A percentile compares a stretch with the other conserved stretches of the same genome.
phyloP scores from a whole-genome alignment of 2,797 vertebrate species.

The Argya squamiceps region DNA sequence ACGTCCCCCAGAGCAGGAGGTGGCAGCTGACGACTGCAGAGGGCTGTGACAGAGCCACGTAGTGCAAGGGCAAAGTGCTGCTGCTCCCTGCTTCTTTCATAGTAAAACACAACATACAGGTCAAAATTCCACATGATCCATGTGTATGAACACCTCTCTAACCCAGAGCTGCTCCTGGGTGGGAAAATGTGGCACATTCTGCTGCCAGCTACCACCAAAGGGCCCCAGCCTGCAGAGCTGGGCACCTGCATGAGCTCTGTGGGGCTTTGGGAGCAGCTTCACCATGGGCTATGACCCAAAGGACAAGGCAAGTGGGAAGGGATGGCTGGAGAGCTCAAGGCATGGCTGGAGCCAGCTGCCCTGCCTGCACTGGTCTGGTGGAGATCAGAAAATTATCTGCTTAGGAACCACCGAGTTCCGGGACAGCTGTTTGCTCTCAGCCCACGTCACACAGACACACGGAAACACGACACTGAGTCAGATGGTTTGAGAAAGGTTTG shows the following conservation, averaged over 20 bases:
- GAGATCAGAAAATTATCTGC: rapidly evolving
- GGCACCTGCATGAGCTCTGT: neutral
- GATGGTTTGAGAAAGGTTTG: neutral
- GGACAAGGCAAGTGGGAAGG: neutral
- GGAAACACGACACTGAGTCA: neutral
- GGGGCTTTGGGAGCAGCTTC: neutral
- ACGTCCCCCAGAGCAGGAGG: rapidly evolving
- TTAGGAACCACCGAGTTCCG: rapidly evolving
- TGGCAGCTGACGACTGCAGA: neutral
- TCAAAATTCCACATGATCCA: rapidly evolving
- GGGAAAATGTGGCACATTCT: rapidly evolving
- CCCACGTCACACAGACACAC: too few relatives aligned
- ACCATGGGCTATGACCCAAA: rapidly evolving
- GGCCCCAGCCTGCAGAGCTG: neutral
- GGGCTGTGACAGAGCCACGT: rapidly evolving
- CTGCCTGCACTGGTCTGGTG: rapidly evolving
- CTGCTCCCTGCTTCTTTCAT: neutral
- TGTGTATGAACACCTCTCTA: rapidly evolving
- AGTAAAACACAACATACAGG: rapidly evolving
- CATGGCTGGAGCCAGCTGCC: rapidly evolving
- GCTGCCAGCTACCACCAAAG: neutral
- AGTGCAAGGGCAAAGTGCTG: neutral
- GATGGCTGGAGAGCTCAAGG: neutral
- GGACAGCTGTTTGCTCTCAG: neutral
- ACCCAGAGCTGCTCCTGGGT: neutral